A percentile compares a stretch with the other conserved stretches of the same genome.
Conservation (phyloP, 2,113 vertebrate species). For the Himantopus leucocephalus region DNA sequence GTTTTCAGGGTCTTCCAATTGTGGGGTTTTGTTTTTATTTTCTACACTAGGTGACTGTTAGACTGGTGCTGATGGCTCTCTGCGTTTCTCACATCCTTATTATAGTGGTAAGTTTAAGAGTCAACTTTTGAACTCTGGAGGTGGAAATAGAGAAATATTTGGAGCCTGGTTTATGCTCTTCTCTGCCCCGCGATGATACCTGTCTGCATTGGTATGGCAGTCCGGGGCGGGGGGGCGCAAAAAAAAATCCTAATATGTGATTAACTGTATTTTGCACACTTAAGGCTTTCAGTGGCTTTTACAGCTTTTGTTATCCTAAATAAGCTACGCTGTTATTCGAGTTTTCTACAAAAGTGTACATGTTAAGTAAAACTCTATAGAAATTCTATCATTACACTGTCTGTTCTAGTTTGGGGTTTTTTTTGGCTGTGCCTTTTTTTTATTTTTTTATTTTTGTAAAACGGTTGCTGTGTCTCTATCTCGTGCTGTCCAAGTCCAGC, state of each 20-base stretch:
- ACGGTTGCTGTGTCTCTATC: neutral
- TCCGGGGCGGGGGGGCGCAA: fast-evolving
- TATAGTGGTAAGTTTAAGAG: too few species aligned
- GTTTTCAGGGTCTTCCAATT: neutral
- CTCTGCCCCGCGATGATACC: neutral
- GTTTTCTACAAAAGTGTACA: neutral
- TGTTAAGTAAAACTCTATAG: neutral
- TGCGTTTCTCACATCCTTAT: neutral
- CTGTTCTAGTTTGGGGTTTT: neutral
- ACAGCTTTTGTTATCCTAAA: neutral
- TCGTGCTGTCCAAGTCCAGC: fast-evolving
- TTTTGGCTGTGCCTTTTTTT: neutral
- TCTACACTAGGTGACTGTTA: neutral
- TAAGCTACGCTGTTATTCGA: neutral
- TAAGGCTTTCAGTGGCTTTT: neutral
- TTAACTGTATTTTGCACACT: neutral
- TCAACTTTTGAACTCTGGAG: neutral
- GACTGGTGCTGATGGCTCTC: neutral
- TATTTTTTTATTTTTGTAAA: neutral
- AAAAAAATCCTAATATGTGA: neutral
- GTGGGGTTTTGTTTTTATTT: neutral
- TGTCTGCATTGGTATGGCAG: neutral
- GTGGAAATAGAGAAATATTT: neutral
- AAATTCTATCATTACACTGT: fast-evolving
- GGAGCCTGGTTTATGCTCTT: neutral